Conservation (phyloP, 2,113 vertebrate genomes). For the Panthera uncia region DNA sequence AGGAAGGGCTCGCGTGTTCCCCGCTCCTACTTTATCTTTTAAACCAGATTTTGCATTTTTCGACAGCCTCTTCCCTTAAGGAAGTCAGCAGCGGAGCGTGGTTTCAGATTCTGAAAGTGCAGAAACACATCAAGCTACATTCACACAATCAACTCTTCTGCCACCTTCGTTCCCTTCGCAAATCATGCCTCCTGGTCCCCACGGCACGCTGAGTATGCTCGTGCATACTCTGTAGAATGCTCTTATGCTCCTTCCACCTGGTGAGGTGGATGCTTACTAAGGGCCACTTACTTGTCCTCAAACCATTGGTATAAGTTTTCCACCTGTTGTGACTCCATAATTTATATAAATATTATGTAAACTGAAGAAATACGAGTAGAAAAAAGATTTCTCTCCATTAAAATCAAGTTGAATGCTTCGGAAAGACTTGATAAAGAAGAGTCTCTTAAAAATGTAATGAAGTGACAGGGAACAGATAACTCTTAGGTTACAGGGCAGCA, state of each 20-base stretch:
- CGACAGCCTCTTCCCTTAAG: not conserved
- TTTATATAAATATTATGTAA: constrained; percentile 20
- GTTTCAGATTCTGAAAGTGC: constrained; percentile 25
- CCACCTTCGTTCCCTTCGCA: not conserved
- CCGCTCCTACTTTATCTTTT: not conserved
- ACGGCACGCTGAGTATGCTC: not conserved
- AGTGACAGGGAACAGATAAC: not conserved
- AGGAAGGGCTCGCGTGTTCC: not conserved
- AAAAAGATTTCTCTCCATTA: not conserved
- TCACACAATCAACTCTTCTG: not conserved
- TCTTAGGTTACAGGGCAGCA: not conserved
- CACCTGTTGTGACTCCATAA: not conserved
- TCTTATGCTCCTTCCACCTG: not conserved
- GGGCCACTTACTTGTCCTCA: constrained; percentile 28
- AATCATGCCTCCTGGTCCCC: not conserved
- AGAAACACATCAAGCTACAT: not conserved
- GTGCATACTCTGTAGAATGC: not conserved
- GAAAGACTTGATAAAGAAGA: not conserved
- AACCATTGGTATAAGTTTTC: not conserved
- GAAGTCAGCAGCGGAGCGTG: not conserved
- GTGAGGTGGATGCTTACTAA: not conserved
- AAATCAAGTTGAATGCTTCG: not conserved
- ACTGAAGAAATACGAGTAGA: not conserved
- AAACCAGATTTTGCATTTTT: not conserved
- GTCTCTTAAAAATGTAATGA: constrained; percentile 25